These are phyloP conservation scores for Poeciliopsis presidionis DNA, from an alignment of 2,797 vertebrate species.

Conservation along the genomic window DNA sequence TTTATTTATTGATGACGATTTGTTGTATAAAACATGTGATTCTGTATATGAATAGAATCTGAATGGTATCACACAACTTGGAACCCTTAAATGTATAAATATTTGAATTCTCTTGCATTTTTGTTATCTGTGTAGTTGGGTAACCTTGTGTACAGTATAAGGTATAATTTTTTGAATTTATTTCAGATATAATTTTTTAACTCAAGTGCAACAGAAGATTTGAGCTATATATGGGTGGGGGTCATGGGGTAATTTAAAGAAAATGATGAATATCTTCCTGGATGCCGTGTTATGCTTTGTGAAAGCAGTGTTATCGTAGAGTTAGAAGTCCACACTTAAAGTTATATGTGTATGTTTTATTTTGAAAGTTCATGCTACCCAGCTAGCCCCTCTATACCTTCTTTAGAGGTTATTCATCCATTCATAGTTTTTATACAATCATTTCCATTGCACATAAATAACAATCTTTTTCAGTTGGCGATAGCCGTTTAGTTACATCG, in stretches of 20 bases:
- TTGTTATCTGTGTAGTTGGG: conserved; percentile 87
- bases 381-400: not conserved
- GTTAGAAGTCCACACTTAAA: conserved; percentile 51
- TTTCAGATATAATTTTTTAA: conserved; percentile 89
- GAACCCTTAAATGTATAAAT: conserved; percentile 82
- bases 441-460: not conserved
- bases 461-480: not conserved
- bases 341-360: conserved; percentile 8
- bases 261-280: conserved; percentile 75
- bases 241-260: conserved; percentile 69
- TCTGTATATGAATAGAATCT: conserved; percentile 85
- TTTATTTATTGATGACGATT: conserved; percentile 85
- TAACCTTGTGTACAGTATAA: conserved; percentile 86
- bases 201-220: conserved; percentile 81
- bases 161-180: conserved; percentile 84
- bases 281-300: conserved; percentile 80
- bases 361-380: conserved; percentile 11
- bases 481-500: not conserved
- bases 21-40: conserved; percentile 84
- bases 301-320: conserved; percentile 81
- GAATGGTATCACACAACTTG: conserved; percentile 80
- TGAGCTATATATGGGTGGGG: conserved; percentile 79
- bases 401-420: not conserved
- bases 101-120: conserved; percentile 76
- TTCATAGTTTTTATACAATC: not conserved